phyloP scores from a whole-genome alignment of 2,888 invertebrate genomes.

The Sphinx pinastri region DNA sequence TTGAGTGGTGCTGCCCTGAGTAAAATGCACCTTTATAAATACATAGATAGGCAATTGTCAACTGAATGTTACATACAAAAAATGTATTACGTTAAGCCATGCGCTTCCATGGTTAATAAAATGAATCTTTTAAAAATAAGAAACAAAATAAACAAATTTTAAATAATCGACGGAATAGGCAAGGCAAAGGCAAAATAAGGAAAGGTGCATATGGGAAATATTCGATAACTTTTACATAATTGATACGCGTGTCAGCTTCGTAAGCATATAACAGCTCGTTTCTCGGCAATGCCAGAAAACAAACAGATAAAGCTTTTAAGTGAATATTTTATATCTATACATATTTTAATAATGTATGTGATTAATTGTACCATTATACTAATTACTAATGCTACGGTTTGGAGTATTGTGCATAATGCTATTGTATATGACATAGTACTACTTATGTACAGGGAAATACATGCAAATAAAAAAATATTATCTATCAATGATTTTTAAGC shows the following conservation, averaged over 20 bases:
- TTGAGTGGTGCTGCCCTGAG: conserved; percentile 79
- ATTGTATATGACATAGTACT: conserved; percentile 38
- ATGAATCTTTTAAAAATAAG: conserved; percentile 48
- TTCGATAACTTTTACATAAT: conserved; percentile 36
- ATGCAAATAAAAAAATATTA: conserved; percentile 42
- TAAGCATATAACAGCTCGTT: conserved; percentile 56
- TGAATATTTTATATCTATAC: conserved; percentile 27
- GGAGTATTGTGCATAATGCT: conserved; percentile 49
- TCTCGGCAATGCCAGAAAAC: conserved; percentile 83
- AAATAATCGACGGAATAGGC: conserved; percentile 64
- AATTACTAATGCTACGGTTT: conserved; percentile 13
- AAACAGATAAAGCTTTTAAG: conserved; percentile 81
- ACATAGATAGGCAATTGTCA: conserved; percentile 51
- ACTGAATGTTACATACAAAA: conserved; percentile 45
- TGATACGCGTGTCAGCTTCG: conserved; percentile 23
- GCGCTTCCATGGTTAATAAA: conserved; percentile 75
- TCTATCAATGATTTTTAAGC: conserved; percentile 60
- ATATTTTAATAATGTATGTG: conserved; percentile 20
- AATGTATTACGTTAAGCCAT: conserved; percentile 67
- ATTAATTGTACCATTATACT: conserved; percentile 46
- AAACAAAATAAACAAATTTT: conserved; percentile 51
- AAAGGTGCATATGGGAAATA: conserved; percentile 72
- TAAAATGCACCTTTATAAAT: conserved; percentile 61
- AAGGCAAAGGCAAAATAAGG: conserved; percentile 75
- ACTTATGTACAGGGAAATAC: conserved; percentile 35